Evolutionary conservation across 30 jellyfish, hydroid and myxozoan genomes (phyloP).

Genomic region (Sanderia malayensis): DNA sequence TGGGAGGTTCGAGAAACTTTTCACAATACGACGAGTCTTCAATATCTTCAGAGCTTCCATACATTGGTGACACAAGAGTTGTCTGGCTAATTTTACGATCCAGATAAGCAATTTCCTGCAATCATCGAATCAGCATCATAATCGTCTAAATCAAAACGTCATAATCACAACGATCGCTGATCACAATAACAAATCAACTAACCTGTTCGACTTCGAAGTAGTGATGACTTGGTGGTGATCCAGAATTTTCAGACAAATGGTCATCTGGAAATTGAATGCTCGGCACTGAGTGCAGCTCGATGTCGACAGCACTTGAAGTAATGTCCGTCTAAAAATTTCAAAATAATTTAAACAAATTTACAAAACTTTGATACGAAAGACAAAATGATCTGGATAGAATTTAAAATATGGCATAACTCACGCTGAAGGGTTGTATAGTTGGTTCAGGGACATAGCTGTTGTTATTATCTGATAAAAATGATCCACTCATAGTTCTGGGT

Average conservation of each 20-base stretch:
- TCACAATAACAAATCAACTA: too few relatives aligned
- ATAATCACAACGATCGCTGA: too few relatives aligned
- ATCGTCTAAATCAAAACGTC: too few relatives aligned
- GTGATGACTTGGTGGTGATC: slow-evolving; percentile 78
- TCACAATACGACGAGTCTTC: slow-evolving; percentile 33
- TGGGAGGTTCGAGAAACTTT: slow-evolving; percentile 72
- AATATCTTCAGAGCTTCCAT: slow-evolving; percentile 74
- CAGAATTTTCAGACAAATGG: slow-evolving; percentile 18
- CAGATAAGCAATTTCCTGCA: background rate
- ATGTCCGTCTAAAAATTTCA: slow-evolving; percentile 24
- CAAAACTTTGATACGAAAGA: background rate
- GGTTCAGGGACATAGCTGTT: slow-evolving; percentile 61
- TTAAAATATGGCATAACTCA: too few relatives aligned
- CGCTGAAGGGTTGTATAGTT: background rate
- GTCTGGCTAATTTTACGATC: slow-evolving; percentile 47
- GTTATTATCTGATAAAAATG: slow-evolving; percentile 41
- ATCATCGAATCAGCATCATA: too few relatives aligned
- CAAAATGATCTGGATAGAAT: background rate
- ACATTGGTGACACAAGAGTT: slow-evolving; percentile 70
- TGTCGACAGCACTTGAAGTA: background rate
- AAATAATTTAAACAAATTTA: background rate
- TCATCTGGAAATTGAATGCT: slow-evolving; percentile 15
- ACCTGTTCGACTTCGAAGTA: slow-evolving; percentile 78
- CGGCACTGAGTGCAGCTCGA: slow-evolving; percentile 21
- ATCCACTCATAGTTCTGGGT: slow-evolving; percentile 47